Evolutionary conservation across 2,797 vertebrate genomes (phyloP).

Genomic region (Tragelaphus eurycerus): DNA sequence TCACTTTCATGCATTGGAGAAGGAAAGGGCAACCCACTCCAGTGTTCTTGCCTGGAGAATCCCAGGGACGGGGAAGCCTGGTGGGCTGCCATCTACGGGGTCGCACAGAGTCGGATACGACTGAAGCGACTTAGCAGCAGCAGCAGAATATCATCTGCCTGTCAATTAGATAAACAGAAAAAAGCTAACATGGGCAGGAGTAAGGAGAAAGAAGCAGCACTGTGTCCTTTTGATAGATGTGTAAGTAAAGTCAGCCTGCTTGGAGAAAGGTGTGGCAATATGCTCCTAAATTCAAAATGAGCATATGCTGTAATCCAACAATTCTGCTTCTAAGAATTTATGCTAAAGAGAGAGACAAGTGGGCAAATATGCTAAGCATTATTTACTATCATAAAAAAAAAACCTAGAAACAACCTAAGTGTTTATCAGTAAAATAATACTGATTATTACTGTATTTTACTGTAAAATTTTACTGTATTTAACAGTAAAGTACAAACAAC

Average conservation of each 20-base stretch:
- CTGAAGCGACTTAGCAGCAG: no score
- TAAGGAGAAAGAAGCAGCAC: neutral
- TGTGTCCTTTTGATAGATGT: neutral
- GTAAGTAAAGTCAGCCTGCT: neutral
- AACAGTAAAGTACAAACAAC: neutral
- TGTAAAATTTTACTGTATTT: no score
- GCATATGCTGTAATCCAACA: neutral
- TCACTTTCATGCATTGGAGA: no score
- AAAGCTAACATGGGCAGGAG: neutral
- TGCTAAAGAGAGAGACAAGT: neutral
- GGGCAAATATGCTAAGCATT: neutral
- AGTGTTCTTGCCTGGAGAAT: no score
- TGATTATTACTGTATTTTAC: no score
- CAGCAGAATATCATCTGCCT: neutral
- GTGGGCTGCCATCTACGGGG: no score
- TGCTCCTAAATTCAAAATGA: neutral
- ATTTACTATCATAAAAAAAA: neutral
- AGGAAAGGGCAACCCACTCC: no score
- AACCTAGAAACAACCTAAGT: neutral
- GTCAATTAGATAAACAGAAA: neutral
- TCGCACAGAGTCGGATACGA: no score
- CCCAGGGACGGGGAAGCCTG: no score
- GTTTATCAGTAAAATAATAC: neutral
- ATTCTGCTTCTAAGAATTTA: neutral
- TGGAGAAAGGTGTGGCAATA: neutral